Base-by-base conservation (phyloP, 2,888 invertebrate species). In the Drosophila melanosoma region DNA sequence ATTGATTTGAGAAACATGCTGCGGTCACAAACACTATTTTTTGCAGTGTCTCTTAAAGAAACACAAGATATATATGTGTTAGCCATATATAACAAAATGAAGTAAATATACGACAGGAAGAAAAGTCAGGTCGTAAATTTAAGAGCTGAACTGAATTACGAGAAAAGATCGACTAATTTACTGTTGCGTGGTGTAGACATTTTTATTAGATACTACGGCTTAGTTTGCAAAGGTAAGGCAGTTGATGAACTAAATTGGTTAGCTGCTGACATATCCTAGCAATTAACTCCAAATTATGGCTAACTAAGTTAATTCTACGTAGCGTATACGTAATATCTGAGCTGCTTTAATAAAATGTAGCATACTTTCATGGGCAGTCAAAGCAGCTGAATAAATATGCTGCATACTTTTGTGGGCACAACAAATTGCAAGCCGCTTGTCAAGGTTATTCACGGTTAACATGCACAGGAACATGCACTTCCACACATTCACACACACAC, bases 401-500 rank as follows among this genome's bases (percentile, higher is more conserved):
- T 45, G 42, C 40, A 42, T 56, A 48, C 32, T 57, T 61, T 60
- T 65, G 58, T 48, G 45, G 54, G 58, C 33, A 35, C n/a, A 4
- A 7, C 45, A 57, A 74, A 60, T 62, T 63, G 54, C 52, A 52
- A 38, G 48, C 36, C 48, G 61, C 53, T 67, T 64, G 67, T 45
- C 64, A 74, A 77, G 54, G 45, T 61, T 38, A 35, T 11, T 51
- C 40, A 29, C 36, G 49, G 52, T 57, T 64, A 57, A 38, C 45
- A 61, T 45, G 8, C 23, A 48, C 7, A 51, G 8, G 26, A 23
- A 23, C 45, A 45, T 45, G 45, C 45, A 45, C 23, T 45, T 45
- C 15, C n/a, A 11, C 45, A 45, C 20, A 20, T 2, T 12, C 38
- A 40, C 40, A 10, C 10, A 10, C 3, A 62, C 35, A 49, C 35